Conservation (phyloP, 1,140 invertebrate species). For the Zaprionus africanus region DNA sequence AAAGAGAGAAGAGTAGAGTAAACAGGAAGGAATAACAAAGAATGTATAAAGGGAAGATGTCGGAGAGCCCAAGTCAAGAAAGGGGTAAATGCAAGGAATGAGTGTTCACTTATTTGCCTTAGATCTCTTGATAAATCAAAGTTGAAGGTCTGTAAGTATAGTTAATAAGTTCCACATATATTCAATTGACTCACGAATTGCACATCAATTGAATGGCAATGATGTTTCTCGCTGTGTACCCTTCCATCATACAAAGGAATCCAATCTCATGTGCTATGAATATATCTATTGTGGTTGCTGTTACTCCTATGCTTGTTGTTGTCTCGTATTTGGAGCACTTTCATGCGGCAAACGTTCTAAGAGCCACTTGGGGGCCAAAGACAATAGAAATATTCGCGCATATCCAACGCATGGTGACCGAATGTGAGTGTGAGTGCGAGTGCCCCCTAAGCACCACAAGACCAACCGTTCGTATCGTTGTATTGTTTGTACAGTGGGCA, state of each 20-base stretch:
- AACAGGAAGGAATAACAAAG: not conserved
- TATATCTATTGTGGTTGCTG: not conserved
- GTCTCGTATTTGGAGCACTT: conserved; percentile 19
- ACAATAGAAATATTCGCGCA: conserved; percentile 6
- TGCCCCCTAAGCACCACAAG: not conserved
- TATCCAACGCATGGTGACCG: conserved; percentile 2
- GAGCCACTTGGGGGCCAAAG: conserved; percentile 19
- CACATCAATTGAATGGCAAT: not conserved
- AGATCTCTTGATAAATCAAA: not conserved
- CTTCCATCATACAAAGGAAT: conserved; percentile 1
- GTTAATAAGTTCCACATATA: not conserved
- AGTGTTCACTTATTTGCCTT: too few species aligned
- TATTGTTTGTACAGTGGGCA: conserved; percentile 20
- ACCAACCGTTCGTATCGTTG: not conserved
- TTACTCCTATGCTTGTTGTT: not conserved
- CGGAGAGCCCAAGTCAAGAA: not conserved
- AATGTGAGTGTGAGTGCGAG: conserved; percentile 1
- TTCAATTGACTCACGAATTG: not conserved
- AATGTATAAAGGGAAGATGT: not conserved
- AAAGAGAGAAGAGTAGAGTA: not conserved
- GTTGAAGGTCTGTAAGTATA: not conserved
- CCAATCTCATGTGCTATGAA: not conserved
- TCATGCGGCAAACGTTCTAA: conserved; percentile 25
- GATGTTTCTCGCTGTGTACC: not conserved
- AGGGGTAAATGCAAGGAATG: not conserved